A percentile compares a stretch with the other conserved stretches of the same genome.
phyloP scores from a whole-genome alignment of 2,797 vertebrate species.

The Sphaeramia orbicularis region DNA sequence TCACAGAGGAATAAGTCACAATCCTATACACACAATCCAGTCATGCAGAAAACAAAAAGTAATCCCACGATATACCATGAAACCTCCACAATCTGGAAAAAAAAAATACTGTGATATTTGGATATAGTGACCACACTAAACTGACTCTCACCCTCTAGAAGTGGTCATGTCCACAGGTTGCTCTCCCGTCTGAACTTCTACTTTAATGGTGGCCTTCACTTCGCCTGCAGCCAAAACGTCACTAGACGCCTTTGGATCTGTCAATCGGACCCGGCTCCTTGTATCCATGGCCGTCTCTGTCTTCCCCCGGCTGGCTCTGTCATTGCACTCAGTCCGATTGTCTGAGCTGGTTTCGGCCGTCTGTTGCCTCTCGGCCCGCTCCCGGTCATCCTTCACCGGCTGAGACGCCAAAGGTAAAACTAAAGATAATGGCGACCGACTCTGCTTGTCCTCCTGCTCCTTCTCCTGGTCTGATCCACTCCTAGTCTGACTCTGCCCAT shows the following conservation, averaged over 20 bases:
- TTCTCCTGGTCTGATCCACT: slow-evolving; percentile 31
- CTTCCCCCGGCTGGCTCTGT: slow-evolving; percentile 43
- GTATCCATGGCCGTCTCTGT: slow-evolving; percentile 68
- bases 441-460: slow-evolving; percentile 47
- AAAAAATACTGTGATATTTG: background rate
- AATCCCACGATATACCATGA: too few relatives aligned
- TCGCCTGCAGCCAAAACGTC: slow-evolving; percentile 84
- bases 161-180: slow-evolving; percentile 96
- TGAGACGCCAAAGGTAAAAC: slow-evolving; percentile 53
- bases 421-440: slow-evolving; percentile 40
- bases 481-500: slow-evolving; percentile 37
- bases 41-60: too few relatives aligned
- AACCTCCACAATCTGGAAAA: too few relatives aligned
- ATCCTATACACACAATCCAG: background rate
- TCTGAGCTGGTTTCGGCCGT: slow-evolving; percentile 58
- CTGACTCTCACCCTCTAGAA: slow-evolving; percentile 88
- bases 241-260: slow-evolving; percentile 64
- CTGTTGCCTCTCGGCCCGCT: slow-evolving; percentile 41
- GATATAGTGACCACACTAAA: background rate
- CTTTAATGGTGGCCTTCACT: slow-evolving; percentile 88
- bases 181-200: slow-evolving; percentile 89
- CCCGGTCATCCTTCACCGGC: slow-evolving; percentile 52
- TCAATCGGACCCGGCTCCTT: slow-evolving; percentile 40
- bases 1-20: too few relatives aligned
- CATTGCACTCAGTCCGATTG: slow-evolving; percentile 68